Percentiles rank a stretch among this genome's conserved stretches.
Conservation (phyloP, 2,888 invertebrate genomes). For the Pyrrhosoma nymphula region DNA sequence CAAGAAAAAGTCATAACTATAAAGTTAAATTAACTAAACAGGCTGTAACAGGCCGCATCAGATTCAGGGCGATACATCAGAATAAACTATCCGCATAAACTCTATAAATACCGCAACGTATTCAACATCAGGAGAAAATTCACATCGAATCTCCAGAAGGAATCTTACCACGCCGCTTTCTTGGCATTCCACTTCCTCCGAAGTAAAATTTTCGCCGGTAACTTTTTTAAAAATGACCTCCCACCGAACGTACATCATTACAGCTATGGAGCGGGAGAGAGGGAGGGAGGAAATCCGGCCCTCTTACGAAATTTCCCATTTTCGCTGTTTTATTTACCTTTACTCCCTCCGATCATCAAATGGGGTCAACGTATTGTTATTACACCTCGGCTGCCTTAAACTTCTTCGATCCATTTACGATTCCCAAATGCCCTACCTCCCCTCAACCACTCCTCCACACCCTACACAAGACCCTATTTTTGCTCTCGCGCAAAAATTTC, state of each 20-base stretch:
- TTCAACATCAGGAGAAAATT: not conserved
- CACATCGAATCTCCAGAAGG: not conserved
- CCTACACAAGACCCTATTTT: not conserved
- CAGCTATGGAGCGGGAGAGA: not conserved
- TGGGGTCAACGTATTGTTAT: slow-evolving; percentile 40
- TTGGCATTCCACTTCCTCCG: not conserved
- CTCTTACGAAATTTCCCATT: not conserved
- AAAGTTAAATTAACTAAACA: no score
- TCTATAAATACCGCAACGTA: not conserved
- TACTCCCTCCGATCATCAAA: not conserved
- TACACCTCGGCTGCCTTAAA: slow-evolving; percentile 36
- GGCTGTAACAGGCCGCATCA: no score
- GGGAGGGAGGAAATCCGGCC: not conserved
- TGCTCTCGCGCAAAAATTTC: slow-evolving; percentile 6
- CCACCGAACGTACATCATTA: not conserved
- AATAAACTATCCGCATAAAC: not conserved
- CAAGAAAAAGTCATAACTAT: no score
- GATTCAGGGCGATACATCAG: no score
- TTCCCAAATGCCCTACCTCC: not conserved
- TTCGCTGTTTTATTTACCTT: slow-evolving; percentile 40
- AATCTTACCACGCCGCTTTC: not conserved
- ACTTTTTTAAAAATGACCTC: not conserved
- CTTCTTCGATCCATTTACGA: slow-evolving; percentile 35
- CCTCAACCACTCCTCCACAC: not conserved
- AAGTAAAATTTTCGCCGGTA: not conserved